A percentile compares a stretch with the other conserved stretches of the same genome.
Evolutionary conservation across 1,140 invertebrate species (phyloP).

Genomic region (silkworm (Bombyx mori)): DNA sequence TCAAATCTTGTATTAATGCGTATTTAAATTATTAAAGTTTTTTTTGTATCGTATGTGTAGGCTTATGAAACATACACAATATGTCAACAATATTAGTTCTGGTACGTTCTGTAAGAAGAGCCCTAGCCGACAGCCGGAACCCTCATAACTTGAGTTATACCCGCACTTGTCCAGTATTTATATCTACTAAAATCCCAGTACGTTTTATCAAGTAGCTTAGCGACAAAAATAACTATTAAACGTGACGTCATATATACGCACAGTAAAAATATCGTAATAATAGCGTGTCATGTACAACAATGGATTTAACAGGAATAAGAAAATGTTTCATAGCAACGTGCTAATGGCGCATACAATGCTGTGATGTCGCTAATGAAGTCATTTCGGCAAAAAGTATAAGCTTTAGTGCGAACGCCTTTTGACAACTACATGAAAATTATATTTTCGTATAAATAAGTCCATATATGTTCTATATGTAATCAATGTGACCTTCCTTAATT

Average conservation of each 20-base stretch:
- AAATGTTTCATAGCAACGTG: constrained; percentile 32
- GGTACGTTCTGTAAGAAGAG: no score
- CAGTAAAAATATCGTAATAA: constrained; percentile 4
- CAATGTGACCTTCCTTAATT: background rate
- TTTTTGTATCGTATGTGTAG: no score
- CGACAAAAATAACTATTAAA: no score
- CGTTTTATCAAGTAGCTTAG: no score
- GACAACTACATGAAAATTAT: constrained; percentile 39
- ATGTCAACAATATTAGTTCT: no score
- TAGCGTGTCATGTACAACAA: background rate
- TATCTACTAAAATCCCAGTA: no score
- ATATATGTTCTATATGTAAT: constrained; percentile 8
- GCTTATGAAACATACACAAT: no score
- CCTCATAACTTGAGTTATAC: no score
- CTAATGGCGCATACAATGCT: constrained; percentile 35
- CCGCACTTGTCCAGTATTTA: no score
- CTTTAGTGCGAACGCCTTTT: constrained; percentile 27
- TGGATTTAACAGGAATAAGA: constrained; percentile 20
- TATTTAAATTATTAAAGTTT: no score
- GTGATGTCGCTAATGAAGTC: constrained; percentile 43
- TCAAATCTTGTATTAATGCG: no score
- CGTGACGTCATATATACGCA: constrained; percentile 61
- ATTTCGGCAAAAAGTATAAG: constrained; percentile 30
- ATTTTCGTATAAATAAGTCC: constrained; percentile 18
- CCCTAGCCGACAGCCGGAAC: no score